Evolutionary conservation across 1,140 invertebrate species (phyloP).

Genomic region (Spodoptera litura): DNA sequence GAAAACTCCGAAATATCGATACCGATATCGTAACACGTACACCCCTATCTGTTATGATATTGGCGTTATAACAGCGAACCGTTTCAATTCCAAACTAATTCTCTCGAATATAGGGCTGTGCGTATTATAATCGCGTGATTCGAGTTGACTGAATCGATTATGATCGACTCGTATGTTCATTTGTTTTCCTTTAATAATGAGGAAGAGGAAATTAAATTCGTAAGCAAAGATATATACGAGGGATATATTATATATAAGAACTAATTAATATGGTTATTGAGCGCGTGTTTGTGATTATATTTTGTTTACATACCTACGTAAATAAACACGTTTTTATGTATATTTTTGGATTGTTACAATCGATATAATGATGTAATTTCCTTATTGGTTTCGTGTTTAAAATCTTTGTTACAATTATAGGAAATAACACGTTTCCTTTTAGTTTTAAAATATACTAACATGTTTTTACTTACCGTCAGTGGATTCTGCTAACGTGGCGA

Average conservation of each 20-base stretch:
- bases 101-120: neutral
- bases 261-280: neutral
- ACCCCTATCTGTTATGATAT: constrained; percentile 30
- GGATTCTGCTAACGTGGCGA: constrained; percentile 57
- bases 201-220: constrained; percentile 9
- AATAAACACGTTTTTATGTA: no score
- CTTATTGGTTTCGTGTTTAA: no score
- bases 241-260: neutral
- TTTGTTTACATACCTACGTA: no score
- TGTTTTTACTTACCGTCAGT: constrained; percentile 67
- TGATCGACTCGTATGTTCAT: neutral
- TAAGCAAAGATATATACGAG: neutral
- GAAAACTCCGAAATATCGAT: constrained; percentile 28
- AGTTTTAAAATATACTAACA: neutral
- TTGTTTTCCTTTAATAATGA: constrained; percentile 8
- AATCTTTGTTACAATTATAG: no score
- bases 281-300: neutral
- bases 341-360: no score
- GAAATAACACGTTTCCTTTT: no score
- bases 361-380: no score
- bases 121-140: constrained; percentile 13
- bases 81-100: constrained; percentile 12
- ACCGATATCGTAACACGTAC: neutral
- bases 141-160: constrained; percentile 13
- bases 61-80: constrained; percentile 30